phyloP scores from a whole-genome alignment of 2,797 vertebrate species.

The Apodemus agrarius region DNA sequence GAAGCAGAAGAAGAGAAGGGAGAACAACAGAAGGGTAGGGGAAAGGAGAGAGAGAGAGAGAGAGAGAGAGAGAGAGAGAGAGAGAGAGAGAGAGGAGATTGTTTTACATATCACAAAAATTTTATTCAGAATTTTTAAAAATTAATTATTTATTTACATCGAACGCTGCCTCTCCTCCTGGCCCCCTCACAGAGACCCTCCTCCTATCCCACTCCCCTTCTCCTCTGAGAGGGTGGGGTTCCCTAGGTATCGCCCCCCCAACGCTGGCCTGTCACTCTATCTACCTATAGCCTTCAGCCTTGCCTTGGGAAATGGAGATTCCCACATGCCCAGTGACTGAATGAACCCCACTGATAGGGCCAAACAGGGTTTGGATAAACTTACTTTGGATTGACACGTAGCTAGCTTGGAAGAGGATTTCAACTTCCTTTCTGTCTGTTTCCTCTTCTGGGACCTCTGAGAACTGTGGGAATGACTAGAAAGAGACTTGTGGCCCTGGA shows the following conservation, averaged over 20 bases:
- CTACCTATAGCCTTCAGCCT: not conserved
- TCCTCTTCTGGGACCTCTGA: not conserved
- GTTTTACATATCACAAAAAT: not conserved
- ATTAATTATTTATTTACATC: not conserved
- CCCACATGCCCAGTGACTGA: not conserved
- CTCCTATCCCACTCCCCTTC: not conserved
- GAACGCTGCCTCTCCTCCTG: not conserved
- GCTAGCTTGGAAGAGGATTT: constrained; percentile 10
- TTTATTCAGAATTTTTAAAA: not conserved
- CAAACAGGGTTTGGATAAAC: not conserved
- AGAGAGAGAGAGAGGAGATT: not conserved
- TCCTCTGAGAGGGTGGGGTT: not conserved
- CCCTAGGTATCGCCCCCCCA: not conserved
- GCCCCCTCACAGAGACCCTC: not conserved
- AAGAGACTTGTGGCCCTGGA: not conserved
- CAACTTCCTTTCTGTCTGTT: constrained; percentile 4
- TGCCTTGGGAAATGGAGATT: too few species aligned
- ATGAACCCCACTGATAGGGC: not conserved
- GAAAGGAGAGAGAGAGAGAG: not conserved
- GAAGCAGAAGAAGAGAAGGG: not conserved
- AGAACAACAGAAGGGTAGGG: not conserved
- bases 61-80: too few species aligned
- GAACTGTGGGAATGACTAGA: not conserved
- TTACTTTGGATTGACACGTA: not conserved
- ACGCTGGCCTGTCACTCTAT: not conserved